Conservation (phyloP, 2,888 invertebrate genomes). For the Mesorhabditis belari region DNA sequence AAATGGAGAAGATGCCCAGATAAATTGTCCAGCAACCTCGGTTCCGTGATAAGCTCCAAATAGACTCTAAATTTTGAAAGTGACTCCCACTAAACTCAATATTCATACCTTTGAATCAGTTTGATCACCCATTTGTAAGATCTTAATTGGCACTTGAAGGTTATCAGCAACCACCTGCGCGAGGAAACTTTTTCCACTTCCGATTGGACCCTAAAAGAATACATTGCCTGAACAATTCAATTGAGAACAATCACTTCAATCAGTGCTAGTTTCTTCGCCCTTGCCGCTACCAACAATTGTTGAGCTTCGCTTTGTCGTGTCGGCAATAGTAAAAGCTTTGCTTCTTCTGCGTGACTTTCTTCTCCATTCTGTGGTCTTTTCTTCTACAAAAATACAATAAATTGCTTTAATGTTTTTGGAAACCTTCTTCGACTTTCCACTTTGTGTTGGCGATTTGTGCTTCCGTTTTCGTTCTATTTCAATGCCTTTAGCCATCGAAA, state of each 20-base stretch:
- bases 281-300: not conserved
- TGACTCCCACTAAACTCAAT: slow-evolving; percentile 1
- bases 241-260: slow-evolving; percentile 1
- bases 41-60: slow-evolving; percentile 88
- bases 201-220: slow-evolving; percentile 75
- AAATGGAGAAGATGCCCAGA: slow-evolving; percentile 72
- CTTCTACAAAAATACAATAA: too few relatives aligned
- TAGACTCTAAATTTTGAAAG: slow-evolving; percentile 61
- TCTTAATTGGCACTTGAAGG: slow-evolving; percentile 68
- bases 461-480: too few relatives aligned
- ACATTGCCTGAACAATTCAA: slow-evolving; percentile 40
- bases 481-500: too few relatives aligned
- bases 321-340: slow-evolving; percentile 1
- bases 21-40: slow-evolving; percentile 90
- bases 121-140: slow-evolving; percentile 91
- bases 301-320: slow-evolving; percentile 5
- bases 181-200: slow-evolving; percentile 85
- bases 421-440: too few relatives aligned
- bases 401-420: too few relatives aligned
- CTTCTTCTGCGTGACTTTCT: too few relatives aligned
- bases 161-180: slow-evolving; percentile 77
- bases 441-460: too few relatives aligned
- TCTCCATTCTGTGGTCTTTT: too few relatives aligned
- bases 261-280: slow-evolving; percentile 3
- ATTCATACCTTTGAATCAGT: slow-evolving; percentile 75